Evolutionary conservation across 2,888 invertebrate genomes (phyloP).

Genomic region (Ormyrus pomaceus): DNA sequence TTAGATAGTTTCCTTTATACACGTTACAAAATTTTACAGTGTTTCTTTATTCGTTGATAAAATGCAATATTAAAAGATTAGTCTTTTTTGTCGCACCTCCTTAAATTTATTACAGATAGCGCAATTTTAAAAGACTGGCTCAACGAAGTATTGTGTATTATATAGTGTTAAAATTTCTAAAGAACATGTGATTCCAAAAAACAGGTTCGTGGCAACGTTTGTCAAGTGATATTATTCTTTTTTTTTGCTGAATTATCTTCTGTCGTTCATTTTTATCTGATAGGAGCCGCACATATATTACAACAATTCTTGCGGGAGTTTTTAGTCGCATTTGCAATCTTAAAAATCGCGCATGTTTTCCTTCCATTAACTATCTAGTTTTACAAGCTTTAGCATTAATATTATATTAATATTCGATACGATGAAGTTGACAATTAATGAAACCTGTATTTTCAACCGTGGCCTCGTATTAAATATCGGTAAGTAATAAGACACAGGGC

Average conservation of each 20-base stretch:
- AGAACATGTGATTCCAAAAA: conserved; percentile 23
- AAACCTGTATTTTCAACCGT: conserved; percentile 47
- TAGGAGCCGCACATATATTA: conserved; percentile 45
- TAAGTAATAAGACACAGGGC: conserved; percentile 46
- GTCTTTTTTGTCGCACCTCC: conserved; percentile 10
- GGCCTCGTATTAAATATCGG: conserved; percentile 45
- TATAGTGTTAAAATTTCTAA: conserved; percentile 35
- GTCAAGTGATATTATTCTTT: conserved; percentile 25
- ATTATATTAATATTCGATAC: conserved; percentile 53
- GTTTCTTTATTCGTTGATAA: conserved; percentile 22
- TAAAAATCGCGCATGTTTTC: conserved; percentile 34
- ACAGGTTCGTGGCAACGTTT: conserved; percentile 21
- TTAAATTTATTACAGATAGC: background rate
- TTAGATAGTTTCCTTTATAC: conserved; percentile 33
- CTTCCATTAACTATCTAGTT: conserved; percentile 53
- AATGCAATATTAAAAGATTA: conserved; percentile 39
- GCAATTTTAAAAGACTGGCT: conserved; percentile 53
- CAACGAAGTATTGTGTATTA: conserved; percentile 8
- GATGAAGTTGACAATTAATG: conserved; percentile 41
- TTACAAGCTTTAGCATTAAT: conserved; percentile 54
- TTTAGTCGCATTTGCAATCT: background rate
- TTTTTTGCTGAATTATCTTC: conserved; percentile 2
- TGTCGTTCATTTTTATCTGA: conserved; percentile 16
- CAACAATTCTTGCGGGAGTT: conserved; percentile 29
- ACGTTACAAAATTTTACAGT: conserved; percentile 46